A percentile compares a stretch with the other conserved stretches of the same genome.
phyloP scores from a whole-genome alignment of 2,888 invertebrate genomes.

The Lycophotia porphyrea region DNA sequence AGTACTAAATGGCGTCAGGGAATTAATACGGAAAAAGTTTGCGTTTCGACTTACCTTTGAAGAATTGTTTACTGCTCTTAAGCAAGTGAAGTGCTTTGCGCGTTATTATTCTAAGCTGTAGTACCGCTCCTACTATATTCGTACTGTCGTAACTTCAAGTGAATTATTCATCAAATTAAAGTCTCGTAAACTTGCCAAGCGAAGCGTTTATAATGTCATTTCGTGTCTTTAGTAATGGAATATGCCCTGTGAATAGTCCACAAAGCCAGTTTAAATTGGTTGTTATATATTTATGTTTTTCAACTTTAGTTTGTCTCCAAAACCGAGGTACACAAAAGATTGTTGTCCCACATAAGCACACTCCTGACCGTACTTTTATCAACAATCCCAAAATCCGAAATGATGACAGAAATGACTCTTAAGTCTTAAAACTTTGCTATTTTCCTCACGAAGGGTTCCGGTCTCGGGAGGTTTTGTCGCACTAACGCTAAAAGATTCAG shows the following conservation, averaged over 20 bases:
- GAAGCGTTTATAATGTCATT: slow-evolving; percentile 37
- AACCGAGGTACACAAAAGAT: slow-evolving; percentile 20
- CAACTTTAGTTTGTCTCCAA: background rate
- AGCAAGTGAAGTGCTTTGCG: slow-evolving; percentile 26
- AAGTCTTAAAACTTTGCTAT: slow-evolving; percentile 70
- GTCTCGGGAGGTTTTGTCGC: slow-evolving; percentile 67
- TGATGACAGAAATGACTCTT: slow-evolving; percentile 68
- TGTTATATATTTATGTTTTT: slow-evolving; percentile 7
- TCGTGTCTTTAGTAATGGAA: slow-evolving; percentile 39
- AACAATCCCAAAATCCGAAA: slow-evolving; percentile 63
- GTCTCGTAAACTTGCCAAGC: slow-evolving; percentile 35
- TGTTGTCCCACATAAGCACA: slow-evolving; percentile 16
- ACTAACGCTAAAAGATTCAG: slow-evolving; percentile 71
- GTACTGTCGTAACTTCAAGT: slow-evolving; percentile 41
- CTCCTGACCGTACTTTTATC: slow-evolving; percentile 59
- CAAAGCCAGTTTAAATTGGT: slow-evolving; percentile 16
- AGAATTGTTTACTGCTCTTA: slow-evolving; percentile 54
- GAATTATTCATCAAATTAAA: slow-evolving; percentile 51
- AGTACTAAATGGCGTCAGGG: slow-evolving; percentile 68
- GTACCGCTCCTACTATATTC: slow-evolving; percentile 23
- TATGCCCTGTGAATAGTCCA: slow-evolving; percentile 4
- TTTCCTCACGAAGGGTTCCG: slow-evolving; percentile 68
- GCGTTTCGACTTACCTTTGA: slow-evolving; percentile 45
- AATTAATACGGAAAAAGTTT: slow-evolving; percentile 68
- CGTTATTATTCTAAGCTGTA: slow-evolving; percentile 33